Evolutionary conservation across 2,797 vertebrate species (phyloP).

Genomic region (Lagocephalus sceleratus): DNA sequence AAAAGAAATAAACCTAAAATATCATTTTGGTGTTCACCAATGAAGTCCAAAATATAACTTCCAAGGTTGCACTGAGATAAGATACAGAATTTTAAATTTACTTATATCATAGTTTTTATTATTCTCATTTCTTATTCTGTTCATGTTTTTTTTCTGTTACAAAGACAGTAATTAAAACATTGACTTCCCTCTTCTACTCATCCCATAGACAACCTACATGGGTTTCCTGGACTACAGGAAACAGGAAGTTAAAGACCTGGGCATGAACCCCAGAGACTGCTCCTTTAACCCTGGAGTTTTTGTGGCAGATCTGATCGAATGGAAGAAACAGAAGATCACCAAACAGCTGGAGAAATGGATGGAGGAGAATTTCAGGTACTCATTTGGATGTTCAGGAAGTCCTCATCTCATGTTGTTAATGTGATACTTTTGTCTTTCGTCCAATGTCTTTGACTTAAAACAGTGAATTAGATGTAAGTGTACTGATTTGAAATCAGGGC

Average conservation of each 20-base stretch:
- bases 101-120: too few relatives aligned
- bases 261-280: conserved; percentile 92
- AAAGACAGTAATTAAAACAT: conserved; percentile 7
- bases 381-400: not conserved
- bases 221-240: conserved; percentile 96
- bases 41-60: too few relatives aligned
- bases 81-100: too few relatives aligned
- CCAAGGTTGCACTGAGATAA: too few relatives aligned
- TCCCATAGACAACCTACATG: conserved; percentile 91
- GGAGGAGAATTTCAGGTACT: conserved; percentile 86
- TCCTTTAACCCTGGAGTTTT: conserved; percentile 97
- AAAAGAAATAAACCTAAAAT: too few relatives aligned
- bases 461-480: not conserved
- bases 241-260: conserved; percentile 84
- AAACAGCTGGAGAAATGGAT: conserved; percentile 95
- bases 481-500: not conserved
- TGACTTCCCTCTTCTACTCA: conserved; percentile 21
- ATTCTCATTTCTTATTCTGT: too few relatives aligned
- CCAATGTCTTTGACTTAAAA: too few relatives aligned
- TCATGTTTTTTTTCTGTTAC: too few relatives aligned
- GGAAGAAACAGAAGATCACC: conserved; percentile 92
- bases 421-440: too few relatives aligned
- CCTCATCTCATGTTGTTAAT: not conserved
- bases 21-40: too few relatives aligned
- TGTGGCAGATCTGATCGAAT: conserved; percentile 88